Base-by-base conservation (phyloP, 92 coral and sea anemone genomes). In the Phenganax subtilis region DNA sequence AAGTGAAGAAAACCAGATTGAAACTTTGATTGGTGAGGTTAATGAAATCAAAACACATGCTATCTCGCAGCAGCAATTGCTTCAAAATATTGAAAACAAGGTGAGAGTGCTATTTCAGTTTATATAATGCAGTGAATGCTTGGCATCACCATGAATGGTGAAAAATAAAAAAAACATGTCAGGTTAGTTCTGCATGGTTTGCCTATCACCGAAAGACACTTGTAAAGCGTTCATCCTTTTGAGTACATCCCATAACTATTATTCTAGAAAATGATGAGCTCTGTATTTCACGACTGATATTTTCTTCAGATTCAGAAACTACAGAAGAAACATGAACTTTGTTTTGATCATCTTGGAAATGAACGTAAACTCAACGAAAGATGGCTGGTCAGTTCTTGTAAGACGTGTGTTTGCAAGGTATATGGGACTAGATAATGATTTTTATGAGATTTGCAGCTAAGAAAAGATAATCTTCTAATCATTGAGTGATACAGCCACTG, bases 361-460 rank as follows among this genome's bases (percentile, higher is more conserved):
- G 29, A 12, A 51, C 82, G 73, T 12, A 29, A 63, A 14, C 4
- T 78, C 55, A 28, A 51, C 14, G 82, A 78, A 78, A 12, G 20
- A 31, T 78, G 82, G 82, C 71, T 17, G 25, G 73, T 78, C 10
- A 10, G 54, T 27, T 12, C 82, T 14, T 78, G 82, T 78, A 78
- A 78, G 54, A 78, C 82, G 11, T 78, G 82, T 67, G 54, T 51
- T 60, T 78, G 82, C 16, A 78, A 78, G 82, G 82, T 78, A 78
- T 31, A 51, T 72, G 12, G 25, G 25, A 20, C 44, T 16, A 52
- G 30, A 10, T 14, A 25, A 69, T 9, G 7, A 51, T 69, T n/a
- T 69, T 3, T 69, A 25, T 59, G 4, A 25, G 2, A 14, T 59
- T 59, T 59, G 3, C 27, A 59, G 16, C 27, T 14, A 14, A 59